Evolutionary conservation across 2,888 invertebrate genomes (phyloP).

Genomic region (Eristalis intricaria): DNA sequence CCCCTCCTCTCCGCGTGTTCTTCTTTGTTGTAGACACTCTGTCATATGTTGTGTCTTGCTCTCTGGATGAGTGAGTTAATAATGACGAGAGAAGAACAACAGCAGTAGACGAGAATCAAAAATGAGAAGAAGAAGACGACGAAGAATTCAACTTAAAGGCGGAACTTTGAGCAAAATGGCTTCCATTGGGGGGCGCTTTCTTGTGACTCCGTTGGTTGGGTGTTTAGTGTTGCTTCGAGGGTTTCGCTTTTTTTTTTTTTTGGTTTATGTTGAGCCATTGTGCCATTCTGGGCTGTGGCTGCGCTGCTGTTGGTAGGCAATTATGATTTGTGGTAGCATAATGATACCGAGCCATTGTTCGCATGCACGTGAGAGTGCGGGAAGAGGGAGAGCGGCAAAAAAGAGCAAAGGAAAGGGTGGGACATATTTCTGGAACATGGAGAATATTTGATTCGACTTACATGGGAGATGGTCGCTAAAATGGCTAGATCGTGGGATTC

Average conservation of each 20-base stretch:
- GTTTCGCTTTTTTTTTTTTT: constrained; percentile 16
- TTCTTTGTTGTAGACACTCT: constrained; percentile 27
- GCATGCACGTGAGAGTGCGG: background rate
- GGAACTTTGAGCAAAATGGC: constrained; percentile 70
- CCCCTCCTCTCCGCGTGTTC: constrained; percentile 2
- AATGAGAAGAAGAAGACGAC: constrained; percentile 10
- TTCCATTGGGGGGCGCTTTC: constrained; percentile 58
- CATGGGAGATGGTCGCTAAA: background rate
- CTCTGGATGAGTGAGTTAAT: constrained; percentile 70
- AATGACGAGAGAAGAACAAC: constrained; percentile 65
- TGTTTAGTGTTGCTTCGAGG: constrained; percentile 35
- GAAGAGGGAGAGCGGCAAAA: background rate
- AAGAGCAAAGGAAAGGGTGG: constrained; percentile 47
- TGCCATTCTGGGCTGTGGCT: background rate
- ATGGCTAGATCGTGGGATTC: background rate
- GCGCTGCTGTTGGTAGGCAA: constrained; percentile 66
- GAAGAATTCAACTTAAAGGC: constrained; percentile 41
- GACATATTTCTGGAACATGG: constrained; percentile 54
- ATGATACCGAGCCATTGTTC: constrained; percentile 44
- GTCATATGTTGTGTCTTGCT: constrained; percentile 67
- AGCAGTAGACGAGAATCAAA: constrained; percentile 6
- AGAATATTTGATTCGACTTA: constrained; percentile 4
- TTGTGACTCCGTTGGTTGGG: constrained; percentile 64
- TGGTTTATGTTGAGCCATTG: constrained; percentile 11
- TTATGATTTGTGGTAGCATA: constrained; percentile 75